These are phyloP conservation scores for Thermophis baileyi DNA, from an alignment of 2,113 vertebrate species.

Conservation along the genomic window DNA sequence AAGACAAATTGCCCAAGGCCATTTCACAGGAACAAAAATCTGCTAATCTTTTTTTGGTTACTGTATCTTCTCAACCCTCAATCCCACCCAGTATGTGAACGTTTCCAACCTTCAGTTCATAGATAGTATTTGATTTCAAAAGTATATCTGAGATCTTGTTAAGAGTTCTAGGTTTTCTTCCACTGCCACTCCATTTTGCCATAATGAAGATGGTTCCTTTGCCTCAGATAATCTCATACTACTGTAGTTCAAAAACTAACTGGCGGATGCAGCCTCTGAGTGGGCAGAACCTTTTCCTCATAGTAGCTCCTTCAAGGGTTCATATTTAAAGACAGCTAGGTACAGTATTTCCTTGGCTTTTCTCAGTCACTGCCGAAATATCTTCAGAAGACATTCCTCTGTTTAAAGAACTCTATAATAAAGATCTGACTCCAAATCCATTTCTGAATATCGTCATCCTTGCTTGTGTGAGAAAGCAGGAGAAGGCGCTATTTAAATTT, in stretches of 20 bases:
- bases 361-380: not conserved
- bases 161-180: not conserved
- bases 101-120: not conserved
- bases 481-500: slow-evolving; percentile 48
- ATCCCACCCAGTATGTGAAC: not conserved
- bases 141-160: not conserved
- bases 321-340: not conserved
- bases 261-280: not conserved
- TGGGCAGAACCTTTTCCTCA: not conserved
- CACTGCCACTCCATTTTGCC: not conserved
- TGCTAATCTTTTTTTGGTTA: not conserved
- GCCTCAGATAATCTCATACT: not conserved
- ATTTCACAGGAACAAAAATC: not conserved
- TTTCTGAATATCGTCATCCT: slow-evolving; percentile 38
- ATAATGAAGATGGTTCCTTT: not conserved
- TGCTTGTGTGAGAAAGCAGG: slow-evolving; percentile 44
- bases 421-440: slow-evolving; percentile 13
- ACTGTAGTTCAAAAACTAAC: not conserved
- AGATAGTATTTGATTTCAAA: not conserved
- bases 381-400: not conserved
- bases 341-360: not conserved
- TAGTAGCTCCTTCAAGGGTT: not conserved
- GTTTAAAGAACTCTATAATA: slow-evolving; percentile 33
- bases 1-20: not conserved
- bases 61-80: not conserved